Evolutionary conservation across 2,113 vertebrate species (phyloP).

Genomic region (Clupea harengus): DNA sequence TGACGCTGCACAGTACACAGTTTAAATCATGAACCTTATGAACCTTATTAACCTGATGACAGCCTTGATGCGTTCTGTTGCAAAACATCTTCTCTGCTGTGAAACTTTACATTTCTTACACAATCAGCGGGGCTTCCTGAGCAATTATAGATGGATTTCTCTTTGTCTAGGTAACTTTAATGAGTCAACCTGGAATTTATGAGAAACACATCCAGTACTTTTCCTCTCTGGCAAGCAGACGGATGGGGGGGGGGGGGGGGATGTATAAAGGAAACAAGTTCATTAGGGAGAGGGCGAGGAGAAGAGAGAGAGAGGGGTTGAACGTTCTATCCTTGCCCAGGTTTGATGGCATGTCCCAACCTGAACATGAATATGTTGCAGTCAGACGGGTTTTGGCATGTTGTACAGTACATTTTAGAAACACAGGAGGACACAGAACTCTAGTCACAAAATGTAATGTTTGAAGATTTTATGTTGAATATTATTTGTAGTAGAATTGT

Average conservation of each 20-base stretch:
- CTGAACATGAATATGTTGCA: neutral
- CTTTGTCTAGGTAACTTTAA: conserved; percentile 24
- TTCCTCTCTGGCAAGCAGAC: conserved; percentile 54
- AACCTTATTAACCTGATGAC: too few relatives aligned
- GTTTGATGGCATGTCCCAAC: conserved; percentile 21
- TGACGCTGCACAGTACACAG: neutral
- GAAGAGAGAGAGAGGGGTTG: neutral
- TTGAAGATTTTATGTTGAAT: too few relatives aligned
- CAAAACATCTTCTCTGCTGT: neutral
- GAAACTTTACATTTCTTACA: neutral
- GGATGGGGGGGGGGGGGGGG: neutral
- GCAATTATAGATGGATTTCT: neutral
- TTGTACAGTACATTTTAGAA: neutral
- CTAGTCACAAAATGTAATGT: too few relatives aligned
- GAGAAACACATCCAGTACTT: conserved; percentile 52
- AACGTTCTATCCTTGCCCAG: neutral
- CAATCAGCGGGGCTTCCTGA: neutral
- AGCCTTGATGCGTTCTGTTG: neutral
- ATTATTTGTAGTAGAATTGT: too few relatives aligned
- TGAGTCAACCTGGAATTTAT: conserved; percentile 33
- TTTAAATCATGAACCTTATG: neutral
- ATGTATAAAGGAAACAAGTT: neutral
- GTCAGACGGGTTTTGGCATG: neutral
- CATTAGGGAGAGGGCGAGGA: neutral
- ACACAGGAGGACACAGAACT: neutral